Percentiles rank a stretch among this genome's conserved stretches.
Conservation (phyloP, 2,113 vertebrate species). For the Rhynchomys soricoides region DNA sequence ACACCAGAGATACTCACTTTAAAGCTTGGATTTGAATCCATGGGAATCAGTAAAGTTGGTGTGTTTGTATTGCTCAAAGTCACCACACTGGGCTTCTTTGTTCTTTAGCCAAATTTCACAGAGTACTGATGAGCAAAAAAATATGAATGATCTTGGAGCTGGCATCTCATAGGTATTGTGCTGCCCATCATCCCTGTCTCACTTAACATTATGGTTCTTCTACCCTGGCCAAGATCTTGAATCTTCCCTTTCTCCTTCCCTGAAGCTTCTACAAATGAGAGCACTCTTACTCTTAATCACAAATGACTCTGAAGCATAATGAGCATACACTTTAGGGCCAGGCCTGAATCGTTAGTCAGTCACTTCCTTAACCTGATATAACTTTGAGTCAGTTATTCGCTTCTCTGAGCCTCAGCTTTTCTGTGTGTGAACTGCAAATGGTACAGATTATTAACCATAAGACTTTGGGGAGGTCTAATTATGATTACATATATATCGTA, state of each 20-base stretch:
- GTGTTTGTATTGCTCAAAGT: background rate
- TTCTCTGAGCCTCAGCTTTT: constrained; percentile 36
- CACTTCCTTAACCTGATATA: constrained; percentile 6
- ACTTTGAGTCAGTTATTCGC: constrained; percentile 11
- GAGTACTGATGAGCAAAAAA: background rate
- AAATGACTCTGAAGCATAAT: background rate
- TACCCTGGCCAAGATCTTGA: constrained; percentile 24
- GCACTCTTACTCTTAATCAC: constrained; percentile 14
- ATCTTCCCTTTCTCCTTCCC: constrained; percentile 26
- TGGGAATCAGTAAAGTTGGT: constrained; percentile 16
- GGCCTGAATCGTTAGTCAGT: constrained; percentile 35
- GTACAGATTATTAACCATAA: background rate
- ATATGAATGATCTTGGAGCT: constrained; percentile 19
- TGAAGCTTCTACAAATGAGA: constrained; percentile 22
- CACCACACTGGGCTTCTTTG: background rate
- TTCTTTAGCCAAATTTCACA: constrained; percentile 15
- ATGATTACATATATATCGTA: background rate
- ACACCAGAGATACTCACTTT: constrained; percentile 23
- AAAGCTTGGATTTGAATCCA: constrained; percentile 42
- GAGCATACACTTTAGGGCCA: constrained; percentile 13
- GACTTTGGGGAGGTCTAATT: background rate
- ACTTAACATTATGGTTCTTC: background rate
- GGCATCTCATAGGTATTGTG: background rate
- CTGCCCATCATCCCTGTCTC: background rate
- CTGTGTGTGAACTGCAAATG: background rate